phyloP scores from a whole-genome alignment of 2,797 vertebrate genomes.

The Alouatta caraya region DNA sequence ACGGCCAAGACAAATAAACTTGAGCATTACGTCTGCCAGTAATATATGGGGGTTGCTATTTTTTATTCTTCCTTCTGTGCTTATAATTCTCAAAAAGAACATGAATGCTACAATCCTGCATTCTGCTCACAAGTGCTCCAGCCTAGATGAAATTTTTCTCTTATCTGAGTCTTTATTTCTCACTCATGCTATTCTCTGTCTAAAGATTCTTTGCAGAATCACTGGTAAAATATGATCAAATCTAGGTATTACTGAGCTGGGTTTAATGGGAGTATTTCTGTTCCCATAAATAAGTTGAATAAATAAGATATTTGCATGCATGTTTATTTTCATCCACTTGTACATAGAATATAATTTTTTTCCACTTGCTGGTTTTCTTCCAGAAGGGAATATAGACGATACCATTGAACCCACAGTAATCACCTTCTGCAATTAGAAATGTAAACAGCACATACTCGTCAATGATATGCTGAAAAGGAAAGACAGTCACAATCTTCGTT shows the following conservation, averaged over 20 bases:
- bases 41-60: not conserved
- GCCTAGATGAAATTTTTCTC: not conserved
- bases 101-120: not conserved
- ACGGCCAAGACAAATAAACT: not conserved
- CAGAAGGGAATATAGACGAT: not conserved
- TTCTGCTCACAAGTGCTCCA: not conserved
- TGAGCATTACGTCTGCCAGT: slow-evolving; percentile 4
- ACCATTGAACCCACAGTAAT: not conserved
- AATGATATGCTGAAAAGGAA: not conserved
- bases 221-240: not conserved
- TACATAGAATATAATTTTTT: not conserved
- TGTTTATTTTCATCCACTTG: not conserved
- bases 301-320: not conserved
- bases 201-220: not conserved
- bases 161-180: not conserved
- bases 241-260: not conserved
- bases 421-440: not conserved
- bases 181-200: not conserved
- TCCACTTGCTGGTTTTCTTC: not conserved
- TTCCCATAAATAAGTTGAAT: not conserved
- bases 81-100: not conserved
- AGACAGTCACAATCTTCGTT: not conserved
- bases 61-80: not conserved
- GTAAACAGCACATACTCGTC: not conserved
- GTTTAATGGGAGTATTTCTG: not conserved